A percentile compares a stretch with the other conserved stretches of the same genome.
These are phyloP conservation scores for Drosophila pullipes DNA, from an alignment of 2,888 invertebrate species.

Conservation along the genomic window DNA sequence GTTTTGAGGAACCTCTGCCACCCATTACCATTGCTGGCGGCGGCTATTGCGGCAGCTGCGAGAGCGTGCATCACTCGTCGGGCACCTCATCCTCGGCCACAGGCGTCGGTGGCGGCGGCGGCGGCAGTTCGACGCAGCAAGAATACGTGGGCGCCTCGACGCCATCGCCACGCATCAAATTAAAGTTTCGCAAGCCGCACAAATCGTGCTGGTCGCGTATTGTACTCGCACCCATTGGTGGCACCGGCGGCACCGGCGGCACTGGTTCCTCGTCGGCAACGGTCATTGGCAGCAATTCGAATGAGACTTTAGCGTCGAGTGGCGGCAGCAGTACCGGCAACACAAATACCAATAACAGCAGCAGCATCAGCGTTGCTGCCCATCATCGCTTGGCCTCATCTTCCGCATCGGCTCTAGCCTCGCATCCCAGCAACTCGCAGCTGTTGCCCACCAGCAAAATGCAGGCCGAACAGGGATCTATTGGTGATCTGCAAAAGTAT, in stretches of 20 bases:
- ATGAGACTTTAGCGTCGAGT: constrained; percentile 82
- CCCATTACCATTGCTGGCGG: constrained; percentile 55
- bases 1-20: constrained; percentile 42
- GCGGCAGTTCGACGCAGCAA: constrained; percentile 22
- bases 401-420: constrained; percentile 79
- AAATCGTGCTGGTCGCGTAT: constrained; percentile 85
- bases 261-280: constrained; percentile 64
- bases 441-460: constrained; percentile 88
- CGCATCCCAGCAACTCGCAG: constrained; percentile 84
- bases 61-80: constrained; percentile 80
- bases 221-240: constrained; percentile 79
- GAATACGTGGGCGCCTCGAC: constrained; percentile 75
- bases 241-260: constrained; percentile 55
- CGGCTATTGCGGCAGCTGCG: constrained; percentile 82
- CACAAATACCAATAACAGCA: constrained; percentile 76
- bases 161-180: constrained; percentile 85
- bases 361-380: constrained; percentile 77
- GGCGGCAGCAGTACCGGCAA: constrained; percentile 78
- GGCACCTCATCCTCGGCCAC: constrained; percentile 71
- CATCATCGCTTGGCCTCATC: constrained; percentile 77
- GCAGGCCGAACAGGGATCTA: constrained; percentile 97
- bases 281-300: constrained; percentile 81
- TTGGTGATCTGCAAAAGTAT: constrained; percentile 95
- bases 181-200: constrained; percentile 84
- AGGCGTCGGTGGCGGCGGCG: constrained; percentile 2